phyloP scores from a whole-genome alignment of 2,113 vertebrate species.

The Sinocyclocheilus anophthalmus region DNA sequence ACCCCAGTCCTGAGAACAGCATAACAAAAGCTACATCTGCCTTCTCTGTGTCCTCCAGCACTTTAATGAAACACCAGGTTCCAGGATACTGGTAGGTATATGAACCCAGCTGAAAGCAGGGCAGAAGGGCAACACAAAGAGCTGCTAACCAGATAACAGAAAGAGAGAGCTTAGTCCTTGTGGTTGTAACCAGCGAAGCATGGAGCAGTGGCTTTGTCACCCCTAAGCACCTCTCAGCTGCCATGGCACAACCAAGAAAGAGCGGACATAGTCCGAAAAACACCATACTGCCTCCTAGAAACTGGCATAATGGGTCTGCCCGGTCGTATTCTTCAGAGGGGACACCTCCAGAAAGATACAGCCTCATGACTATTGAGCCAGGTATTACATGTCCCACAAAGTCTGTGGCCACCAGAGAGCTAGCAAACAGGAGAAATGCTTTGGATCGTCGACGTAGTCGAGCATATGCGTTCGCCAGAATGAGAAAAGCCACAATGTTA shows the following conservation, averaged over 20 bases:
- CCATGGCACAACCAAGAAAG: slow-evolving; percentile 88
- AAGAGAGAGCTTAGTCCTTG: slow-evolving; percentile 77
- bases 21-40: slow-evolving; percentile 77
- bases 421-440: slow-evolving; percentile 86
- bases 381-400: slow-evolving; percentile 85
- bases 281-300: slow-evolving; percentile 88
- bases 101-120: slow-evolving; percentile 78
- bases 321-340: slow-evolving; percentile 56
- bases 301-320: slow-evolving; percentile 78
- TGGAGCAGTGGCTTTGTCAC: slow-evolving; percentile 84
- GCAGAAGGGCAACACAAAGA: slow-evolving; percentile 81
- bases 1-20: slow-evolving; percentile 82
- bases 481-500: slow-evolving; percentile 83
- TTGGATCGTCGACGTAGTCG: slow-evolving; percentile 80
- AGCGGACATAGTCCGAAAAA: slow-evolving; percentile 89
- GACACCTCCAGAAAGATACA: slow-evolving; percentile 72
- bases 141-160: slow-evolving; percentile 74
- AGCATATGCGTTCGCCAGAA: slow-evolving; percentile 80
- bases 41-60: slow-evolving; percentile 68
- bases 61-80: slow-evolving; percentile 88
- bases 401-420: slow-evolving; percentile 83
- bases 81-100: slow-evolving; percentile 82
- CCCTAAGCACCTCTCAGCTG: slow-evolving; percentile 85
- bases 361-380: slow-evolving; percentile 81
- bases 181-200: slow-evolving; percentile 77